Base-by-base conservation (phyloP, 1,140 invertebrate genomes). In the Macrotrachela quadricornifera region DNA sequence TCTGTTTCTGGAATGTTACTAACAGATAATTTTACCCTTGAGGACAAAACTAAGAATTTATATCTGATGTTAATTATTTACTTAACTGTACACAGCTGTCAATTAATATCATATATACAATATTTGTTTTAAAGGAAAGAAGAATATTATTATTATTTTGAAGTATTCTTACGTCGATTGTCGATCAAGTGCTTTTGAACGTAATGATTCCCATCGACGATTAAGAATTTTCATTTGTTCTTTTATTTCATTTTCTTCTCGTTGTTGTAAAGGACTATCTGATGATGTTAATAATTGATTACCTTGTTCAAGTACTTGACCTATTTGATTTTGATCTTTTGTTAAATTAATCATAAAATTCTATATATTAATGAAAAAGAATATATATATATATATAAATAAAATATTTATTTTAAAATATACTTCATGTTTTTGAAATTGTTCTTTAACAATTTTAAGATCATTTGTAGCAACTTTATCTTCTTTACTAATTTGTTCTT, bases 181-280 rank as follows among this genome's bases (percentile, higher is more conserved):
- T 56, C 80, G 75, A 58, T 80, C 77, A 69, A 87, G 79, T 0
- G 85, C 83, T 46, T 76, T 77, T 46, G 79, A 64, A 50, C 85
- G 68, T 14, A 90, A 69, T 40, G 78, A 78, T 70, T 90, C 84
- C 85, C 85, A 90, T 41, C 83, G 75, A 40, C 80, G 78, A 69
- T 83, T 83, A 1, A 91, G 71, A 42, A 90, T 69, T 46, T 80
- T 78, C 81, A 87, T 85, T 71, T 88, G 85, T 38, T 83, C 75
- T 36, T 78, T 74, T 51, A 90, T 81, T 72, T 88, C 83, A 49
- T 78, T 76, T 56, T 81, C 80, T 67, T 87, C 83, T 6, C 18
- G 43, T 15, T 4, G 4, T 14, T 42, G 13, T 14, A 14, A 13
- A 42, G 1, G 13, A 3, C 2, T 15, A 42, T 15, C 41, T 10